Evolutionary conservation across 2,797 vertebrate species (phyloP).

Genomic region (Thaleichthys pacificus): DNA sequence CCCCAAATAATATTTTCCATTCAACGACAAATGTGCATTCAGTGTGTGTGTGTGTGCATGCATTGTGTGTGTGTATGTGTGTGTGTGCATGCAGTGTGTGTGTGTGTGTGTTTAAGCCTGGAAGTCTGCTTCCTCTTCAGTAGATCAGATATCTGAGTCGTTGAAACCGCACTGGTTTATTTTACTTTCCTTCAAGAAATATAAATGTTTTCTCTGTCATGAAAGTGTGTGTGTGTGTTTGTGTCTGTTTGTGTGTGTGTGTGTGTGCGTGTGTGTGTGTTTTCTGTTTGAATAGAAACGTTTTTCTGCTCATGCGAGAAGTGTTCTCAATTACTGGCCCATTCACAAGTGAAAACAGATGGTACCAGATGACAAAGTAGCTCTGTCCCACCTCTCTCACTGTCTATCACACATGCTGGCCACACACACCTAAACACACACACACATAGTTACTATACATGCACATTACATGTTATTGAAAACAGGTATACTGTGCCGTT

Average conservation of each 20-base stretch:
- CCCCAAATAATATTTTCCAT: slow-evolving; percentile 50
- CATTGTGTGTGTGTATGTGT: no score
- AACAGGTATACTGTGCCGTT: no score
- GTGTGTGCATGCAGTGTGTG: neutral
- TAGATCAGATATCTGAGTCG: slow-evolving; percentile 63
- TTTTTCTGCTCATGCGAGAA: slow-evolving; percentile 78
- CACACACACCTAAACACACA: neutral
- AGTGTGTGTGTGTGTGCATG: no score
- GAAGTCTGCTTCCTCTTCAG: slow-evolving; percentile 53
- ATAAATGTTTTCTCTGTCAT: slow-evolving; percentile 58
- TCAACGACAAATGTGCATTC: neutral
- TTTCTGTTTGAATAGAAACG: slow-evolving; percentile 64
- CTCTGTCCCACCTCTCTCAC: slow-evolving; percentile 64
- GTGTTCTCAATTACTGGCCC: slow-evolving; percentile 78
- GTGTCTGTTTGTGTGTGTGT: slow-evolving; percentile 13
- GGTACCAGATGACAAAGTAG: slow-evolving; percentile 68
- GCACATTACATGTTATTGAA: neutral
- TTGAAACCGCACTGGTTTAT: slow-evolving; percentile 67
- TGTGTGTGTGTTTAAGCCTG: slow-evolving; percentile 29
- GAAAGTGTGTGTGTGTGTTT: slow-evolving; percentile 20
- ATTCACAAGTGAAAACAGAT: slow-evolving; percentile 79
- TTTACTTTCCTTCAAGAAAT: slow-evolving; percentile 69
- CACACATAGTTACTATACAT: neutral
- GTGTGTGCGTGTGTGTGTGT: slow-evolving; percentile 10
- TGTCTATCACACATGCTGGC: slow-evolving; percentile 2